phyloP scores from a whole-genome alignment of 2,888 invertebrate species.

The Eilema depressum region DNA sequence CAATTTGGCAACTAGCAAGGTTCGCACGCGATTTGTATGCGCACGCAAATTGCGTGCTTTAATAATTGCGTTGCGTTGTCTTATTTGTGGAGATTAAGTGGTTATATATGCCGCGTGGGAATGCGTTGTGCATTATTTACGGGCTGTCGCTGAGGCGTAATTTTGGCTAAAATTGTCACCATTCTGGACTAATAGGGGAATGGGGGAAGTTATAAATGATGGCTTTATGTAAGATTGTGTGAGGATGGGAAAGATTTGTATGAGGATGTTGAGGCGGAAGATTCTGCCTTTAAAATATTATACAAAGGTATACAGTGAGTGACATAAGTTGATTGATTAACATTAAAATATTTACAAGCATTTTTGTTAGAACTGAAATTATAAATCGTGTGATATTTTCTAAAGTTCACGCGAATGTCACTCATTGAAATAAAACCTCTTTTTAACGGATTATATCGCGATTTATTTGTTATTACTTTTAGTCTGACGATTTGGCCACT shows the following conservation, averaged over 20 bases:
- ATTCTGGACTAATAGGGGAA: slow-evolving; percentile 36
- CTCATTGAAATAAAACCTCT: no score
- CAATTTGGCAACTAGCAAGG: slow-evolving; percentile 68
- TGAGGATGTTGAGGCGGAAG: neutral
- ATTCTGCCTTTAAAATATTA: neutral
- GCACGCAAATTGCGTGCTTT: slow-evolving; percentile 55
- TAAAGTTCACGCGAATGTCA: no score
- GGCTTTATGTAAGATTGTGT: slow-evolving; percentile 27
- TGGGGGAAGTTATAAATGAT: slow-evolving; percentile 30
- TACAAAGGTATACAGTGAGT: neutral
- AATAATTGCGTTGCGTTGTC: slow-evolving; percentile 61
- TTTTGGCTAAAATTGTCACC: slow-evolving; percentile 37
- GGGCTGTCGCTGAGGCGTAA: slow-evolving; percentile 48
- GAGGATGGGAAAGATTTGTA: slow-evolving; percentile 12
- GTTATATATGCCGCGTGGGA: slow-evolving; percentile 51
- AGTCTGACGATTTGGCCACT: no score
- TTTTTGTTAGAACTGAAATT: no score
- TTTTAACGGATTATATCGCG: no score
- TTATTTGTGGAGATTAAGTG: slow-evolving; percentile 66
- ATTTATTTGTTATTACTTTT: no score
- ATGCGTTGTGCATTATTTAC: slow-evolving; percentile 56
- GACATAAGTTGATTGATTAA: no score
- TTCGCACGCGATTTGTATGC: slow-evolving; percentile 57
- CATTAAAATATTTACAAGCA: no score
- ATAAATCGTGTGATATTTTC: no score